Base-by-base conservation (phyloP, 2,888 invertebrate species). In the Leucania comma region DNA sequence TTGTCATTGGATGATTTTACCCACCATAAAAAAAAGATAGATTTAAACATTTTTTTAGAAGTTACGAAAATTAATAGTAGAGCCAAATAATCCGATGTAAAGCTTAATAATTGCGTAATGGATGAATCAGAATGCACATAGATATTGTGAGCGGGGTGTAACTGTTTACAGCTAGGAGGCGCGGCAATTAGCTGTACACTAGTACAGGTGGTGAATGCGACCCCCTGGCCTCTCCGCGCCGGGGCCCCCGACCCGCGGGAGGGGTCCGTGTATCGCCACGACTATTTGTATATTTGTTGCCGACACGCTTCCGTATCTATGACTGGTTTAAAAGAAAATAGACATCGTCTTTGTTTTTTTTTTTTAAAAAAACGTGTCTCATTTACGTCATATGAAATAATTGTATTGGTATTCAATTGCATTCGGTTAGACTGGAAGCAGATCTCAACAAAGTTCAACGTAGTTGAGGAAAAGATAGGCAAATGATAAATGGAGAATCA, bases 121-220 rank as follows among this genome's bases (percentile, higher is more conserved):
- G 56, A 56, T 75, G 51, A 50, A 78, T 80, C 69, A 81, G 86
- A 89, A 90, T 89, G 85, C 87, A 91, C 87, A 87, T 86, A 90
- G 89, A 86, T 89, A 94, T 91, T 93, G 92, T 90, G 86, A 87
- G 84, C 80, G 82, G 82, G 82, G 86, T 90, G 87, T 94, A 95
- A 93, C 93, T 91, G 93, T 93, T 92, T 87, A 91, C 90, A 92
- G 91, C 88, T 90, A 89, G 90, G 92, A 93, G 93, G 93, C 90
- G 92, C 91, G 92, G 94, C 93, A 95, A 95, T 95, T 94, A 95
- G 93, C 92, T 90, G 92, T 92, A 88, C 93, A 95, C 92, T 92
- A 90, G 92, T 92, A 88, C 93, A 93, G 93, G 93, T 94, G 95
- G 93, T 92, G 93, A 94, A 92, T 92, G 90, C 93, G 92, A 93